Percentiles rank a stretch among this genome's conserved stretches.
These are phyloP conservation scores for Ligdia adustata DNA, from an alignment of 2,888 invertebrate species.

Conservation along the genomic window DNA sequence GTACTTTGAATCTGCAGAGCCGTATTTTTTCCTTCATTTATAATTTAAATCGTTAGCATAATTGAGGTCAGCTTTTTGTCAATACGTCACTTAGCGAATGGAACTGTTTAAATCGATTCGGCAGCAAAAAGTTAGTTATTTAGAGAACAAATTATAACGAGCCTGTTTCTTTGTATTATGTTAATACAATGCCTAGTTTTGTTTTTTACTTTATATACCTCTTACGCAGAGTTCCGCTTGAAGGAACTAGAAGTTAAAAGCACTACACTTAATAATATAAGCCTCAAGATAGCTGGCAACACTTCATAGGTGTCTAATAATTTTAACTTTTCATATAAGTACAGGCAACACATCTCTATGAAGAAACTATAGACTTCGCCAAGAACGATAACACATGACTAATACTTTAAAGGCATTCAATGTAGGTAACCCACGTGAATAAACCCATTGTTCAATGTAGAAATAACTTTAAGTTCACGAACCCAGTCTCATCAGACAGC, in stretches of 20 bases:
- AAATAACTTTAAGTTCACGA: conserved; percentile 10
- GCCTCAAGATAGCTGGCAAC: too few species aligned
- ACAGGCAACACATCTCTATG: too few species aligned
- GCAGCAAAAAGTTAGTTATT: conserved; percentile 16
- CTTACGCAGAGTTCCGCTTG: too few species aligned
- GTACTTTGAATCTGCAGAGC: not conserved
- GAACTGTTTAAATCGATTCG: conserved; percentile 23
- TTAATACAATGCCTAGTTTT: conserved; percentile 3
- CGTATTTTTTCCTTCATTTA: conserved; percentile 15
- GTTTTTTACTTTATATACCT: too few species aligned
- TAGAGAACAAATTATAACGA: conserved; percentile 10
- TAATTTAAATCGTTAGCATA: conserved; percentile 15
- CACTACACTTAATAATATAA: too few species aligned
- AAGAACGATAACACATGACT: not conserved
- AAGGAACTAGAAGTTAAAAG: too few species aligned
- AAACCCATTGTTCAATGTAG: conserved; percentile 1
- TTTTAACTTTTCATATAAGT: too few species aligned
- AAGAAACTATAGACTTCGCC: too few species aligned
- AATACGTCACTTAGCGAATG: conserved; percentile 10
- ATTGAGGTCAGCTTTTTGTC: conserved; percentile 22
- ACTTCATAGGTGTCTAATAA: too few species aligned
- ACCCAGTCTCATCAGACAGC: conserved; percentile 5
- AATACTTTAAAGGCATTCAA: not conserved
- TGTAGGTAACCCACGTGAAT: not conserved
- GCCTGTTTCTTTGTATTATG: conserved; percentile 1